Conservation (phyloP, 1,140 invertebrate species). For the Pseudobourletiella spinata region DNA sequence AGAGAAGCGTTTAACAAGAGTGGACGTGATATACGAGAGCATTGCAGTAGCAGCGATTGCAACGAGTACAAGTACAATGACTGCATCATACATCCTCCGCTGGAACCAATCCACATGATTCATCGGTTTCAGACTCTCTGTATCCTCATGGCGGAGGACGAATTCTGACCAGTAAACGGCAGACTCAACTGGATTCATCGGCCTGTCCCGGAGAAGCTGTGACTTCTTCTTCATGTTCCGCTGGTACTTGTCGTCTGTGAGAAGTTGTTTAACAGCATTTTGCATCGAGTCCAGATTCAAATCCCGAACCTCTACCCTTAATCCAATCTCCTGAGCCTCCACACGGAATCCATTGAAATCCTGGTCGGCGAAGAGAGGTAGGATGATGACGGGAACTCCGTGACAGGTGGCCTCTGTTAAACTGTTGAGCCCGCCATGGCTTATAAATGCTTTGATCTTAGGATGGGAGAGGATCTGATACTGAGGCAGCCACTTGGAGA, state of each 20-base stretch:
- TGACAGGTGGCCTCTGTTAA: conserved; percentile 72
- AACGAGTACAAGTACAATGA: neutral
- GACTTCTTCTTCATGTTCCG: conserved; percentile 46
- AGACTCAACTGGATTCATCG: conserved; percentile 46
- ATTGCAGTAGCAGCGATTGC: neutral
- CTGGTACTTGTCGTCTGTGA: conserved; percentile 34
- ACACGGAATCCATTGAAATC: conserved; percentile 8
- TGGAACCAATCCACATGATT: conserved; percentile 9
- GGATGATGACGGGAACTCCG: conserved; percentile 55
- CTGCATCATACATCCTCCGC: conserved; percentile 7
- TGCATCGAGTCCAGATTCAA: neutral
- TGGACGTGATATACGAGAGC: no score
- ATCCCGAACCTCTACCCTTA: conserved; percentile 11
- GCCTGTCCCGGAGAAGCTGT: conserved; percentile 48
- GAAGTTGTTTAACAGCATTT: neutral
- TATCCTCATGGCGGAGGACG: conserved; percentile 39
- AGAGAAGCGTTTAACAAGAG: no score
- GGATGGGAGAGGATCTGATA: conserved; percentile 50
- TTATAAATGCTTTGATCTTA: conserved; percentile 65
- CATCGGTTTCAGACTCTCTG: conserved; percentile 8
- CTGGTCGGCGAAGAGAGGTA: conserved; percentile 19
- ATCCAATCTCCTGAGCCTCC: conserved; percentile 7
- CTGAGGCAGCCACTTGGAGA: conserved; percentile 28
- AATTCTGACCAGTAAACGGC: conserved; percentile 56
- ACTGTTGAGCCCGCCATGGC: conserved; percentile 68